These are phyloP conservation scores for Leptodirus hochenwartii DNA, from an alignment of 2,888 invertebrate genomes.

Conservation along the genomic window DNA sequence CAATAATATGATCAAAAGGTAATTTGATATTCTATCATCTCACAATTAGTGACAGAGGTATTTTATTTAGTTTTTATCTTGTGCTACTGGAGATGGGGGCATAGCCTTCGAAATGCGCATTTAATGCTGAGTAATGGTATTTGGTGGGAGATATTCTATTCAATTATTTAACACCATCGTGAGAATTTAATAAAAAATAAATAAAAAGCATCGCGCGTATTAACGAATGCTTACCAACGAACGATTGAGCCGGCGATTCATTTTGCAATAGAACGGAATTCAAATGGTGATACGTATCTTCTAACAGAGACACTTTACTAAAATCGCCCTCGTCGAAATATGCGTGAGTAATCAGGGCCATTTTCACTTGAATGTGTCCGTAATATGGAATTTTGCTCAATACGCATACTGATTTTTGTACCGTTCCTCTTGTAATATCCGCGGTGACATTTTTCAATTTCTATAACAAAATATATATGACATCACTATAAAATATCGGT, in stretches of 20 bases:
- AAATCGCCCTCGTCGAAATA: constrained; percentile 95
- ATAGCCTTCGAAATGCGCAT: no score
- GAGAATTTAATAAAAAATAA: no score
- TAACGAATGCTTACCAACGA: constrained; percentile 36
- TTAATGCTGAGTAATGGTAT: no score
- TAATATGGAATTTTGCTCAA: constrained; percentile 79
- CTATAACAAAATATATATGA: constrained; percentile 33
- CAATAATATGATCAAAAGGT: no score
- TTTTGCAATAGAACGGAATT: constrained; percentile 59
- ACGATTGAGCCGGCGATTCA: constrained; percentile 42
- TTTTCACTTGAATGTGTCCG: constrained; percentile 87
- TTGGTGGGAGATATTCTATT: no score
- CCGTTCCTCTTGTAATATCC: constrained; percentile 92
- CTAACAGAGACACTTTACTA: constrained; percentile 66
- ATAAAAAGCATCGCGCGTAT: no score
- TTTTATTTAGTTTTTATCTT: no score
- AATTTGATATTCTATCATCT: no score
- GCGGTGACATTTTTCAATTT: constrained; percentile 81
- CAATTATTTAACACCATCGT: no score
- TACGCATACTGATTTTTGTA: constrained; percentile 96
- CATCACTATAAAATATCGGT: no score
- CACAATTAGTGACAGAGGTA: no score
- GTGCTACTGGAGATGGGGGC: no score
- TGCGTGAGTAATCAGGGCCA: constrained; percentile 89
- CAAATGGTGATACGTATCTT: constrained; percentile 83